Evolutionary conservation across 2,113 vertebrate species (phyloP).

Genomic region (Urocolius indicus): DNA sequence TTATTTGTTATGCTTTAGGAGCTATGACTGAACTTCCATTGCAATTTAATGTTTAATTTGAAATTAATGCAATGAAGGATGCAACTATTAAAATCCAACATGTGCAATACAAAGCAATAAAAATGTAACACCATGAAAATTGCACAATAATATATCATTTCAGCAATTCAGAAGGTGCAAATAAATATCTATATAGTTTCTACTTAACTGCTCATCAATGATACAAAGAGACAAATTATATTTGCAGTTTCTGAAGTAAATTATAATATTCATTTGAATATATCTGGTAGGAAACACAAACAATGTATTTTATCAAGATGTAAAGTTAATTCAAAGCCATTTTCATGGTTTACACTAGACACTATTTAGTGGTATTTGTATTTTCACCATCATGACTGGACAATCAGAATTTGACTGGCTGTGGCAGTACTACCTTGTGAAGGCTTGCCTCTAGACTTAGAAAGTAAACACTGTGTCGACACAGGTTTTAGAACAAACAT

Average conservation of each 20-base stretch:
- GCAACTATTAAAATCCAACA: slow-evolving; percentile 64
- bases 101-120: slow-evolving; percentile 59
- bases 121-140: slow-evolving; percentile 51
- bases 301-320: background rate
- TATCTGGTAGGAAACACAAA: slow-evolving; percentile 3
- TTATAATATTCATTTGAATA: background rate
- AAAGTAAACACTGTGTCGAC: rapidly evolving
- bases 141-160: slow-evolving; percentile 54
- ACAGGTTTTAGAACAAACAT: background rate
- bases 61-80: slow-evolving; percentile 72
- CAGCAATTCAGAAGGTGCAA: slow-evolving; percentile 30
- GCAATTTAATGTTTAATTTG: slow-evolving; percentile 70
- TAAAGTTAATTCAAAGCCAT: background rate
- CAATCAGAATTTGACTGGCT: background rate
- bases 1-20: slow-evolving; percentile 52
- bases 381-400: background rate
- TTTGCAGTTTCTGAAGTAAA: slow-evolving; percentile 49
- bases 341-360: background rate
- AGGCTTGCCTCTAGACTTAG: background rate
- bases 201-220: slow-evolving; percentile 51
- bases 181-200: slow-evolving; percentile 50
- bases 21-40: slow-evolving; percentile 42
- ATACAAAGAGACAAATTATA: slow-evolving; percentile 57
- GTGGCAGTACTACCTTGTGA: background rate
- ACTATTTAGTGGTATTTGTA: background rate